Percentiles rank a stretch among this genome's conserved stretches.
These are phyloP conservation scores for Oligia latruncula DNA, from an alignment of 2,888 invertebrate genomes.

Conservation along the genomic window DNA sequence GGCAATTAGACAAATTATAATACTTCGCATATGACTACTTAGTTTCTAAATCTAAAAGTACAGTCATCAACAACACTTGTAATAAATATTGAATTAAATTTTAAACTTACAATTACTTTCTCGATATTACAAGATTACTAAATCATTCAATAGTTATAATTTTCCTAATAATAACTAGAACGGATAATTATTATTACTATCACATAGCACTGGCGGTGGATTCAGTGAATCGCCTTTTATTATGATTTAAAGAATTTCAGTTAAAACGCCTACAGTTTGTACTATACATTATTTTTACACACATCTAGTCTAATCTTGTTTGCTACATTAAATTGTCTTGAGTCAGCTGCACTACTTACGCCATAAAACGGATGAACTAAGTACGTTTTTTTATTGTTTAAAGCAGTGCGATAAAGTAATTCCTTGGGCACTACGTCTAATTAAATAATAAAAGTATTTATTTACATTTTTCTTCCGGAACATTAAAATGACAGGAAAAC, in stretches of 20 bases:
- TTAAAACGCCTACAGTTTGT: constrained; percentile 68
- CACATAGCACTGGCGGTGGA: constrained; percentile 85
- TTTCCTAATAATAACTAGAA: constrained; percentile 61
- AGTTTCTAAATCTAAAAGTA: constrained; percentile 58
- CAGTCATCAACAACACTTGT: constrained; percentile 64
- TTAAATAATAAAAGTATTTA: constrained; percentile 54
- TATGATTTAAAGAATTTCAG: constrained; percentile 63
- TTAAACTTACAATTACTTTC: constrained; percentile 49
- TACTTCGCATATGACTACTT: constrained; percentile 65
- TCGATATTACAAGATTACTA: constrained; percentile 33
- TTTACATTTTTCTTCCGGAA: constrained; percentile 57
- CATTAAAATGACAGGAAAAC: constrained; percentile 58
- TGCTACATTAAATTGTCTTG: constrained; percentile 33
- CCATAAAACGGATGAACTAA: constrained; percentile 45
- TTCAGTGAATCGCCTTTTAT: constrained; percentile 75
- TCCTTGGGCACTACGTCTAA: constrained; percentile 40
- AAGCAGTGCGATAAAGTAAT: constrained; percentile 27
- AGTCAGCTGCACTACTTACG: constrained; percentile 34
- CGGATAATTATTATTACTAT: constrained; percentile 77
- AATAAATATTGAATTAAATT: constrained; percentile 64
- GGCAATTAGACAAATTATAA: constrained; percentile 58
- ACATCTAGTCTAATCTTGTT: constrained; percentile 32
- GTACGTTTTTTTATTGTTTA: constrained; percentile 52
- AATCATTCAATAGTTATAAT: constrained; percentile 33
- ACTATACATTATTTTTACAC: constrained; percentile 60